Base-by-base conservation (phyloP, 2,888 invertebrate genomes). In the Rhimphoctona megacephalus region DNA sequence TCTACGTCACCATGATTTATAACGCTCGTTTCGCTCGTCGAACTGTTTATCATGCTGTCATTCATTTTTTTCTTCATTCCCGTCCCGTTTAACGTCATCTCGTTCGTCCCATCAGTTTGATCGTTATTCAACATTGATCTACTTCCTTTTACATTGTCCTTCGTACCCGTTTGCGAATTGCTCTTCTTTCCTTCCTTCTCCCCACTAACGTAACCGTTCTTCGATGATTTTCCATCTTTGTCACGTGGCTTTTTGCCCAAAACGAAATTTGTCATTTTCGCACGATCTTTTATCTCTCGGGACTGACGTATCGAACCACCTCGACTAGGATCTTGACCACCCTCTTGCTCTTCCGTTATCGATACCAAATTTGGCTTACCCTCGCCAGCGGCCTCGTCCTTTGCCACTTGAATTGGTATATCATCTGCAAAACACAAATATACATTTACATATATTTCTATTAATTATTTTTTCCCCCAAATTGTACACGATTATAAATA, bases 341-440 rank as follows among this genome's bases (percentile, higher is more conserved):
- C 92, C 94, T 96, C 96, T 90, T 95, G 95, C 91, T 97, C 97
- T 92, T 97, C 97, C 1, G 96, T 96, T 89, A 97, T 97, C 0
- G 97, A 96, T 69, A 96, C 95, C 54, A 97, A 94, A 91, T 96
- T 94, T 85, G 95, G 95, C 66, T 95, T 95, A 2, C 95, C 95
- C 81, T 96, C 96, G 7, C 95, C 94, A 36, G 90, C 91, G 14
- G 95, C 95, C 82, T 96, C 96, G 70, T 95, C 96, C 92, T 96
- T 96, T 17, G 96, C 96, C 72, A 96, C 96, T 95, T 98, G 98
- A 92, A 98, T 98, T 70, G 98, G 98, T 95, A 98, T 98, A 94
- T 98, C 98, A 95, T 98, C 98, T 98, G 95, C 81, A 90, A 92
- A 90, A 92, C 78, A 90, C 90, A 52, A 57, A 57, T 17, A 14